Base-by-base conservation (phyloP, 2,888 invertebrate genomes). In the Eupithecia tripunctaria region DNA sequence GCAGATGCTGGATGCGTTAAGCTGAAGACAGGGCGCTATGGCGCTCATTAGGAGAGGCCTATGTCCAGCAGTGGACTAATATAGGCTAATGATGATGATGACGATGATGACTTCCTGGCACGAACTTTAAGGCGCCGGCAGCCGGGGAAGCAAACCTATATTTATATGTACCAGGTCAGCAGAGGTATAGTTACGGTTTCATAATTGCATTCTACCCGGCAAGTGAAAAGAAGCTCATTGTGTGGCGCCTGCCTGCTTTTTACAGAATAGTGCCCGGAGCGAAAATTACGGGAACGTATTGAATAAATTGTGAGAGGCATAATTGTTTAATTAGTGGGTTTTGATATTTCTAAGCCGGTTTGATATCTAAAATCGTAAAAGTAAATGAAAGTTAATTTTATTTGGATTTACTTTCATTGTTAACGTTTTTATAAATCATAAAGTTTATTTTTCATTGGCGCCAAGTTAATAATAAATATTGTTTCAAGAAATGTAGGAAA, bases 311-410 rank as follows among this genome's bases (percentile, higher is more conserved):
- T 67, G 18, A 69, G 38, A 56, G 29, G 12, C 63, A 70, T 21
- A 70, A 38, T 67, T 67, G 68, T 56, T 67, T 64, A 64, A 72
- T 72, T 43, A 21, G 27, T 14, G 15, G 60, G 15, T 8, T 60
- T 60, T 7, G 60, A 29, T 60, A 60, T 29, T 51, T 36, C 36
- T 64, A 25, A 36, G 21, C 38, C 25, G 25, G 12, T 63, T 63
- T 21, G 12, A 25, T 36, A 64, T 25, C 4, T 38, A n/a, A 21
- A 63, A 32, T 62, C 1, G n/a, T 62, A 18, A 32, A 32, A 32
- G 0, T 32, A 32, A 29, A 27, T 59, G 7, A 60, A 27, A 29
- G n/a, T 6, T 6, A 47, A 47, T 47, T n/a, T 43, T 1, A 43
- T 43, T 41, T 0, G 41, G 15, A 15, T 3, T 4, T 41, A 36